Conservation (phyloP, 2,113 vertebrate species). For the Zosterops pallidus region DNA sequence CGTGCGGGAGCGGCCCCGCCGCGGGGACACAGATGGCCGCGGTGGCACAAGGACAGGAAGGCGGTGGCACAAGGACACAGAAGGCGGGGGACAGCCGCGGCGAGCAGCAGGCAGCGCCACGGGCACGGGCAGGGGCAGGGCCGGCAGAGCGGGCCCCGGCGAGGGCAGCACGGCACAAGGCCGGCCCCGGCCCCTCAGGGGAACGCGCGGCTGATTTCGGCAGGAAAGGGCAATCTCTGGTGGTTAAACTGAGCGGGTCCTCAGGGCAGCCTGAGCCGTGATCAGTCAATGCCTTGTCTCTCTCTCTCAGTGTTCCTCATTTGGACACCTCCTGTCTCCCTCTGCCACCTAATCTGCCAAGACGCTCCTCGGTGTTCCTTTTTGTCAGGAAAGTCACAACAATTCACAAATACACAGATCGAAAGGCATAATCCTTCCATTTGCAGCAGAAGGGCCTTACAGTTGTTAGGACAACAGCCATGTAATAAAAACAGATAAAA, state of each 20-base stretch:
- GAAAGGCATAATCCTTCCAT: background rate
- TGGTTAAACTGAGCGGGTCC: background rate
- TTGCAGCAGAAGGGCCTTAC: background rate
- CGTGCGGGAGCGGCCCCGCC: background rate
- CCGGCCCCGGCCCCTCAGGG: background rate
- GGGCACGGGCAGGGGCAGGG: background rate
- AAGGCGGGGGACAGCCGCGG: background rate
- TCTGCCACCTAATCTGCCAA: background rate
- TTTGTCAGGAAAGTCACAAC: background rate
- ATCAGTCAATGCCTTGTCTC: background rate
- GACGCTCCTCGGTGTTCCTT: background rate
- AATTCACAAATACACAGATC: background rate
- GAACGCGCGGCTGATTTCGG: background rate
- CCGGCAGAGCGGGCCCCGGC: background rate
- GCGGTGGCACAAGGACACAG: background rate
- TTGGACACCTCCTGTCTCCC: background rate
- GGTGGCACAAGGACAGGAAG: too few relatives aligned
- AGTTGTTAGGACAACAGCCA: background rate
- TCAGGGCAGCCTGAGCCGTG: background rate
- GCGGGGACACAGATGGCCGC: constrained; percentile 9
- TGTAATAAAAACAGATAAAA: background rate
- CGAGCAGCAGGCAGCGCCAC: background rate
- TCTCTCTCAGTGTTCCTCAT: background rate
- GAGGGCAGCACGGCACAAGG: background rate
- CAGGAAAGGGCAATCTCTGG: background rate